Evolutionary conservation across 2,888 invertebrate species (phyloP).

Genomic region (Stegophylla sp.): DNA sequence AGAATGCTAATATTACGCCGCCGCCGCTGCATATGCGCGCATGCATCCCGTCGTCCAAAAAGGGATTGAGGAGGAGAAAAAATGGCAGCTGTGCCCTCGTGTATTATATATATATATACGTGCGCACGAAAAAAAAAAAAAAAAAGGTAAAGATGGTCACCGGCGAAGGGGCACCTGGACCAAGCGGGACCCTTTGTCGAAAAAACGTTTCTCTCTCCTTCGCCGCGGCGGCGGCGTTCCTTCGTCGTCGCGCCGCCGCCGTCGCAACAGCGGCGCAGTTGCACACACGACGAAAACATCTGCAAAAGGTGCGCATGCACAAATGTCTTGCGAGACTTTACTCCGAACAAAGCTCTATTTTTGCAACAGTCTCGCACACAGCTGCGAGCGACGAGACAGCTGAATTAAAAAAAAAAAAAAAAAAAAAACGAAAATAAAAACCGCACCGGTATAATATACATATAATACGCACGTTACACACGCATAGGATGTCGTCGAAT

Average conservation of each 20-base stretch:
- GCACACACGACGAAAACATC: slow-evolving; percentile 55
- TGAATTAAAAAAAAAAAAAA: slow-evolving; percentile 27
- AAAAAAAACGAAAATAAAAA: slow-evolving; percentile 8
- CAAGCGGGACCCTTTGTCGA: slow-evolving; percentile 57
- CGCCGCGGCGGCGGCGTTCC: background rate
- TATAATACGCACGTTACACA: too few species aligned
- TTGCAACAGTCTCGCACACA: slow-evolving; percentile 57
- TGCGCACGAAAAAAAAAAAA: background rate
- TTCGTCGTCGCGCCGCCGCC: background rate
- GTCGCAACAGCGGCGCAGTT: too few species aligned
- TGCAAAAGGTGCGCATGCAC: slow-evolving; percentile 55
- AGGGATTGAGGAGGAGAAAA: slow-evolving; percentile 58
- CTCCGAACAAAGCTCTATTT: slow-evolving; percentile 56
- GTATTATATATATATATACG: background rate
- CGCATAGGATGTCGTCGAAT: too few species aligned
- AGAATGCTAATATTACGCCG: slow-evolving; percentile 51
- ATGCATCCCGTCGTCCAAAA: slow-evolving; percentile 29
- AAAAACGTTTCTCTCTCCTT: slow-evolving; percentile 59
- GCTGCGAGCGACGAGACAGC: slow-evolving; percentile 55
- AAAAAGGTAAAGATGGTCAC: slow-evolving; percentile 59
- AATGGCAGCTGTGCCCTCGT: slow-evolving; percentile 56
- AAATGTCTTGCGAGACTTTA: slow-evolving; percentile 59
- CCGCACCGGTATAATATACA: too few species aligned
- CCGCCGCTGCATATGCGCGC: too few species aligned
- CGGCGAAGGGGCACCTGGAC: slow-evolving; percentile 58